Evolutionary conservation across 2,113 vertebrate species (phyloP).

Genomic region (Grus americana): DNA sequence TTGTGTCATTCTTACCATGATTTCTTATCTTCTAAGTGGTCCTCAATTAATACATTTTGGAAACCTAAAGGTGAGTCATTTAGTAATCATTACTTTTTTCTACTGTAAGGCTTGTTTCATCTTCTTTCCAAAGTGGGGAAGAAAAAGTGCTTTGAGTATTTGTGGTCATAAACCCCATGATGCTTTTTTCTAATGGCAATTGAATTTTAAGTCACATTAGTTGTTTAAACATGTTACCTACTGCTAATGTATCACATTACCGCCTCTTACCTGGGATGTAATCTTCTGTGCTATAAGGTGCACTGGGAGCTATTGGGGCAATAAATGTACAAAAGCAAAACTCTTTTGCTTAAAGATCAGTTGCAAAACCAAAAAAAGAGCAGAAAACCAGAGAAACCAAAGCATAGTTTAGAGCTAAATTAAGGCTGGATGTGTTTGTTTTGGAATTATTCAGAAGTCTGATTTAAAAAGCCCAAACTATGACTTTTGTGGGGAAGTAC

Average conservation of each 20-base stretch:
- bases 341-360: neutral
- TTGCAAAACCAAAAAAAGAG: neutral
- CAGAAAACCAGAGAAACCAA: neutral
- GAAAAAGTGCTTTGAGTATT: neutral
- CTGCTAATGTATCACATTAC: neutral
- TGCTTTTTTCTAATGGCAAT: neutral
- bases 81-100: neutral
- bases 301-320: neutral
- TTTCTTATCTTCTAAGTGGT: neutral
- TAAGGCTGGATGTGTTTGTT: neutral
- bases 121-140: neutral
- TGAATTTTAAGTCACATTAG: neutral
- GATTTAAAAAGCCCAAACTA: neutral
- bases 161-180: neutral
- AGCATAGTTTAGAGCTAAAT: neutral
- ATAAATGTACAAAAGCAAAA: neutral
- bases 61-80: neutral
- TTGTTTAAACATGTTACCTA: neutral
- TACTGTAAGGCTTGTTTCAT: neutral
- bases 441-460: neutral
- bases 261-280: neutral
- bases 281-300: neutral
- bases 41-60: neutral
- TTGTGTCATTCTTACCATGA: neutral
- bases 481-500: neutral